Evolutionary conservation across 53 echinoderm and acorn worm species (phyloP).

Genomic region (Astropecten irregularis): DNA sequence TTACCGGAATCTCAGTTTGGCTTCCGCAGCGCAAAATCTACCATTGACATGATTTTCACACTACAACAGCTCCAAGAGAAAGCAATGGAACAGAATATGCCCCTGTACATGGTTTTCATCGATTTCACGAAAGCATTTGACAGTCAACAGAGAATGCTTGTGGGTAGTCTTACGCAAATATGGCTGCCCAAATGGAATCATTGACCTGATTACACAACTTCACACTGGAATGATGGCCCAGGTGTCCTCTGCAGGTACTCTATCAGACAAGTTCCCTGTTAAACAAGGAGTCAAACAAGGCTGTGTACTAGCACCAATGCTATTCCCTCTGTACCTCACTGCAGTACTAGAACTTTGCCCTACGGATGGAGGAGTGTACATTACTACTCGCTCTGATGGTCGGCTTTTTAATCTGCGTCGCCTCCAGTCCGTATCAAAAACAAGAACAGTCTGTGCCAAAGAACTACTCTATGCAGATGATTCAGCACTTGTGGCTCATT

Average conservation of each 20-base stretch:
- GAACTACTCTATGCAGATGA: conserved; percentile 56
- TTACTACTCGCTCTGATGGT: conserved; percentile 38
- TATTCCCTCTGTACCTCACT: conserved; percentile 52
- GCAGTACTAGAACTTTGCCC: conserved; percentile 37
- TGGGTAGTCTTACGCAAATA: conserved; percentile 3
- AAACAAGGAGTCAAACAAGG: conserved; percentile 58
- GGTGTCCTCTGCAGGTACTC: conserved; percentile 22
- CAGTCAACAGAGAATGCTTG: background rate
- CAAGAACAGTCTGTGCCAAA: background rate
- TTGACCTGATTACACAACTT: conserved; percentile 30
- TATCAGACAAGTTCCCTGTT: conserved; percentile 19
- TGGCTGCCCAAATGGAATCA: conserved; percentile 41
- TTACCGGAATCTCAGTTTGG: background rate
- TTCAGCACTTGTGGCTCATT: conserved; percentile 42
- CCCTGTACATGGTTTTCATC: conserved; percentile 13
- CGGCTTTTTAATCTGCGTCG: conserved; percentile 55
- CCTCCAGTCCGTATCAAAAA: conserved; percentile 1
- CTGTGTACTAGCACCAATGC: conserved; percentile 37
- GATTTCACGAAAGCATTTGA: background rate
- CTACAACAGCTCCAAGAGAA: background rate
- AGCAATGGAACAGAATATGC: conserved; percentile 1
- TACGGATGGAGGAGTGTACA: conserved; percentile 31
- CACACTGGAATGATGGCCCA: conserved; percentile 39
- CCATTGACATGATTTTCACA: no score
- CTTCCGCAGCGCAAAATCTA: no score